Percentiles rank a stretch among this genome's conserved stretches.
Conservation (phyloP, 1,140 invertebrate species). For the Microplitis demolitor region DNA sequence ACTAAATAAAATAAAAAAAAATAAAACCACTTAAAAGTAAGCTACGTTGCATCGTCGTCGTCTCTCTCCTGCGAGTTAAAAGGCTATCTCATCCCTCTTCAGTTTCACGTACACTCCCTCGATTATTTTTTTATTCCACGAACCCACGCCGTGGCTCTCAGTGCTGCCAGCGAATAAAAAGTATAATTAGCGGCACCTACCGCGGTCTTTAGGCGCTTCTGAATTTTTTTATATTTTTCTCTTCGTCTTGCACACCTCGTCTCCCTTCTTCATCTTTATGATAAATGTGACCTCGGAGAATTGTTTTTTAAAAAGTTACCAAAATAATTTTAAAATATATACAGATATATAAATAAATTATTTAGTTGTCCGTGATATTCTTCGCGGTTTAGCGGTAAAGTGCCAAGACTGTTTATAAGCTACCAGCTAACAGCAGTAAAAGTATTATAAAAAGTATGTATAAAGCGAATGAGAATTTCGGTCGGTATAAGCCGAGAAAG, state of each 20-base stretch:
- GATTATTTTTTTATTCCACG: constrained; percentile 12
- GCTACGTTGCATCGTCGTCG: background rate
- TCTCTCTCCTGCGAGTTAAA: background rate
- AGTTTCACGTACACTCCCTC: constrained; percentile 8
- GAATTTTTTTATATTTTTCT: constrained; percentile 10
- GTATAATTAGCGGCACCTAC: constrained; percentile 25
- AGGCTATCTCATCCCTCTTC: constrained; percentile 1
- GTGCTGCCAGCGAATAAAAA: constrained; percentile 11
- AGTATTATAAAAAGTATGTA: too few relatives aligned
- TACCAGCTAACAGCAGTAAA: background rate
- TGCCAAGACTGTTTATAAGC: background rate
- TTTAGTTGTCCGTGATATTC: background rate
- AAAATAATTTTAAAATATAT: background rate
- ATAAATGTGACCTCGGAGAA: background rate
- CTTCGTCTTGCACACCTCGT: background rate
- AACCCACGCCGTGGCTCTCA: background rate
- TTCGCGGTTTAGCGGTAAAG: background rate
- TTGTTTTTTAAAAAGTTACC: background rate
- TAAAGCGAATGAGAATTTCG: background rate
- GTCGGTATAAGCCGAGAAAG: background rate
- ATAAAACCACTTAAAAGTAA: background rate
- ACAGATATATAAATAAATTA: too few relatives aligned
- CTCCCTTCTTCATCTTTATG: background rate
- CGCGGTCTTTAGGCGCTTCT: constrained; percentile 12
- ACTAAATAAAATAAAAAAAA: background rate